Conservation (phyloP, 1,140 invertebrate species). For the Cyrtorhinus lividipennis region DNA sequence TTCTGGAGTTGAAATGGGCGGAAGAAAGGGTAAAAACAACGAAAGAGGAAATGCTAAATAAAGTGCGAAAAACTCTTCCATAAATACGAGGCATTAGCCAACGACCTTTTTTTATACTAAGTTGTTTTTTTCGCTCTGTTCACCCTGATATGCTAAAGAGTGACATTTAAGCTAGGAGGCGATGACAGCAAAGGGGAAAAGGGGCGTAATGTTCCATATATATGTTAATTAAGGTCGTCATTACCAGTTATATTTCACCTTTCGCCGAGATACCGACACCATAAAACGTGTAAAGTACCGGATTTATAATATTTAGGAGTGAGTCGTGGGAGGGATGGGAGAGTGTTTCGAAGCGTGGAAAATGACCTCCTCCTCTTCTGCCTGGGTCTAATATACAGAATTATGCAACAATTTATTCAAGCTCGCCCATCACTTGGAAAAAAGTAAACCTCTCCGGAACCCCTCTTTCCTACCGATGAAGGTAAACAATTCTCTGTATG, state of each 20-base stretch:
- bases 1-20: too few relatives aligned
- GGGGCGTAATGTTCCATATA: slow-evolving; percentile 13
- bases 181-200: background rate
- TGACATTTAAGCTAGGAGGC: slow-evolving; percentile 4
- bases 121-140: background rate
- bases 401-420: slow-evolving; percentile 15
- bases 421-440: background rate
- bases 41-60: background rate
- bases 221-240: slow-evolving; percentile 16
- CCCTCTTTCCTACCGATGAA: too few relatives aligned
- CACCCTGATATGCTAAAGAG: slow-evolving; percentile 12
- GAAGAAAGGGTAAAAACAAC: too few relatives aligned
- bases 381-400: background rate
- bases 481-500: too few relatives aligned
- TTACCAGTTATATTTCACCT: slow-evolving; percentile 14
- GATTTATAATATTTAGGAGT: slow-evolving; percentile 13
- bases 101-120: background rate
- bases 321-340: background rate
- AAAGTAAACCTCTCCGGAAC: background rate
- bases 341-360: slow-evolving; percentile 3
- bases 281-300: slow-evolving; percentile 2
- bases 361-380: background rate
- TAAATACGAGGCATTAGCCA: background rate
- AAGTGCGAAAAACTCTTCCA: background rate
- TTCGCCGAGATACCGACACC: background rate